Evolutionary conservation across 2,113 vertebrate species (phyloP).

Genomic region (Dasypus novemcinctus): DNA sequence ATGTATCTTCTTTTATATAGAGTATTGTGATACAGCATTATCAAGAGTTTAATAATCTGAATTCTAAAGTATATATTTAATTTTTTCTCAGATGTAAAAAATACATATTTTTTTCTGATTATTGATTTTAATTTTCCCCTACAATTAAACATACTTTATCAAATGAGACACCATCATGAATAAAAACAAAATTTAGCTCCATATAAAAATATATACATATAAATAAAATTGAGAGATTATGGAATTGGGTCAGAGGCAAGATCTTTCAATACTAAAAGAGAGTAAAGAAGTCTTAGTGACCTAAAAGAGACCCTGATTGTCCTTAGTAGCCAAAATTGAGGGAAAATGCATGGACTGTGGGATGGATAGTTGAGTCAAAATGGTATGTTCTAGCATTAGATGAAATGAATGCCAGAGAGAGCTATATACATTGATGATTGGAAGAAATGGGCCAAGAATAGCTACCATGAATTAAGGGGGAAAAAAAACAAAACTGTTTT

Average conservation of each 20-base stretch:
- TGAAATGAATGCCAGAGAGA: neutral
- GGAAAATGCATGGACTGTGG: neutral
- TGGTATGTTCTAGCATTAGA: too few species aligned
- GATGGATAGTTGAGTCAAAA: neutral
- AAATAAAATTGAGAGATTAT: neutral
- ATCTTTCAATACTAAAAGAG: neutral
- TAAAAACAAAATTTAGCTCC: neutral
- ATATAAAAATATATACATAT: neutral
- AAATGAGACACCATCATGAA: neutral
- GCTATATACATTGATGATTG: neutral
- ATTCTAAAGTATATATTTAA: neutral
- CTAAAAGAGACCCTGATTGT: neutral
- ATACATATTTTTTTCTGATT: neutral
- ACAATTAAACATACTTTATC: neutral
- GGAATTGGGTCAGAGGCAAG: neutral
- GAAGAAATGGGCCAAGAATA: neutral
- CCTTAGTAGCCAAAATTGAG: neutral
- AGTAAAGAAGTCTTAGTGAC: neutral
- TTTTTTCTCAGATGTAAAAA: neutral
- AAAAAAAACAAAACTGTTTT: neutral
- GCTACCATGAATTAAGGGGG: neutral
- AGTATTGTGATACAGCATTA: neutral
- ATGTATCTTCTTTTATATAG: too few species aligned
- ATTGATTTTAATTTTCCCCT: neutral
- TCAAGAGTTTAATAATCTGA: neutral